Percentiles rank a stretch among this genome's conserved stretches.
Evolutionary conservation across 2,113 vertebrate species (phyloP).

Genomic region (Ginglymostoma cirratum): DNA sequence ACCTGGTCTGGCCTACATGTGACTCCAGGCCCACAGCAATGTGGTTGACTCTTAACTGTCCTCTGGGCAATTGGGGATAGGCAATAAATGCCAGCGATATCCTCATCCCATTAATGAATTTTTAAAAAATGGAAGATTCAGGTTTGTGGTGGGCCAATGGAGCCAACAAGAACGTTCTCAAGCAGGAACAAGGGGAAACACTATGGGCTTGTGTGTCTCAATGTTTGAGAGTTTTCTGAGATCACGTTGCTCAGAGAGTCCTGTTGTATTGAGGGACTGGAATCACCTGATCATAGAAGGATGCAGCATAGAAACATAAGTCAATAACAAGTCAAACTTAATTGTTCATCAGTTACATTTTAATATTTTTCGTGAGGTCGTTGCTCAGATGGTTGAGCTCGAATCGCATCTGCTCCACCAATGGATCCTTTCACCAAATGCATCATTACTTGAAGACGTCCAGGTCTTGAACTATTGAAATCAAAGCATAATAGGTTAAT

Average conservation of each 20-base stretch:
- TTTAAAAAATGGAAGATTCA: too few relatives aligned
- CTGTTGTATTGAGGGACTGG: neutral
- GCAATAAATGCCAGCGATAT: too few relatives aligned
- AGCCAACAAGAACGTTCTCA: neutral
- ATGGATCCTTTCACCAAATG: neutral
- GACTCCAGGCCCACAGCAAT: too few relatives aligned
- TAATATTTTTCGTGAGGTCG: neutral
- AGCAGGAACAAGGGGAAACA: neutral
- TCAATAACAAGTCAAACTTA: neutral
- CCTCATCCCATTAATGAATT: too few relatives aligned
- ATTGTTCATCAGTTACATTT: neutral
- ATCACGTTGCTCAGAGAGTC: neutral
- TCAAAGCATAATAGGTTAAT: neutral
- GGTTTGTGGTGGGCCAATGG: neutral
- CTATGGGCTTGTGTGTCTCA: neutral
- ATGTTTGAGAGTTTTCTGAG: neutral
- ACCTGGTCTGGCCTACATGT: too few relatives aligned
- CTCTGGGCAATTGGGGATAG: too few relatives aligned
- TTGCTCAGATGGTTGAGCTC: neutral
- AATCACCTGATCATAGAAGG: neutral
- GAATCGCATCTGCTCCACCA: neutral
- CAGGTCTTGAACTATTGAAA: constrained; percentile 10
- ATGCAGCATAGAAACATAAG: neutral
- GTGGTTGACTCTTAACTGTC: too few relatives aligned
- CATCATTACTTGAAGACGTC: neutral